phyloP scores from a whole-genome alignment of 2,113 vertebrate species.

The Dermatemys mawii region DNA sequence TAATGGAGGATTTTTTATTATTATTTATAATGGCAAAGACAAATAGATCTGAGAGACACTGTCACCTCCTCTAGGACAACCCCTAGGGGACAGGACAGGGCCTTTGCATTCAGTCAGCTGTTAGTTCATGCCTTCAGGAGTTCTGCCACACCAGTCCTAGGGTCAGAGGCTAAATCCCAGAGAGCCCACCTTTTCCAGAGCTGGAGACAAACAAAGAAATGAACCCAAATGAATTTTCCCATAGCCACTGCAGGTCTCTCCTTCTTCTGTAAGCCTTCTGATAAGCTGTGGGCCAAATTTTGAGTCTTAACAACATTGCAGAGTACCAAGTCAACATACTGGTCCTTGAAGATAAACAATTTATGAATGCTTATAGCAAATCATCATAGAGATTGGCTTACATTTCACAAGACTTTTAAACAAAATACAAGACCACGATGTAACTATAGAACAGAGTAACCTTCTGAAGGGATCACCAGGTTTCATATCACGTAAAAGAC shows the following conservation, averaged over 20 bases:
- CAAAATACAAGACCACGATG: neutral
- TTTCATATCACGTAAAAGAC: neutral
- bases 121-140: neutral
- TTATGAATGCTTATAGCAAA: neutral
- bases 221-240: neutral
- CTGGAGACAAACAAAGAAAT: neutral
- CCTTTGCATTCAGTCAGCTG: neutral
- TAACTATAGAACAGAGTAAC: neutral
- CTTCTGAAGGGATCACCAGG: neutral
- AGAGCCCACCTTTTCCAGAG: neutral
- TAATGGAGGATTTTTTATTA: neutral
- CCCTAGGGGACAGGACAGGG: neutral
- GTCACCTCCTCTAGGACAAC: neutral
- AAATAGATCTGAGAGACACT: neutral
- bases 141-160: neutral
- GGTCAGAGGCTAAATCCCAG: neutral
- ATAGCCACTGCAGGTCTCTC: neutral
- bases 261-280: neutral
- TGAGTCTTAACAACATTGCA: neutral
- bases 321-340: neutral
- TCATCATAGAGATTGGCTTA: neutral
- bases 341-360: neutral
- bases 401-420: neutral
- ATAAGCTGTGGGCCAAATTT: neutral
- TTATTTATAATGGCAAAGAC: neutral